Evolutionary conservation across 2,888 invertebrate species (phyloP), one percentile per base, ranked within the genome.

Genomic region (Ormyrus pomaceus): DNA sequence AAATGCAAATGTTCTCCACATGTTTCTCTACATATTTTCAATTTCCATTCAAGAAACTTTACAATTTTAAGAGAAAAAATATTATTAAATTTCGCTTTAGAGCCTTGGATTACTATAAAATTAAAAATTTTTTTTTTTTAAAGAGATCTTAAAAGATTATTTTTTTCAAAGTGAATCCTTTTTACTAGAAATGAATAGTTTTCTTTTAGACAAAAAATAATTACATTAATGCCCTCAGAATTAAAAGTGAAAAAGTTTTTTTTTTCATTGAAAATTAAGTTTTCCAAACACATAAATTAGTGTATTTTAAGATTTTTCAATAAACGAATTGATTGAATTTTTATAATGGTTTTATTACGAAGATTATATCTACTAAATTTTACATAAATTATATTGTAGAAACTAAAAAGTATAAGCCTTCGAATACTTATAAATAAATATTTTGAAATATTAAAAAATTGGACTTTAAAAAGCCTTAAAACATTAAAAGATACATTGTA

Each of bases 281-380:
- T 34, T 34, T 34, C 4, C 34, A 34, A 34, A 34, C 34, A 75
- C 65, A 72, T 53, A 51, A 45, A 61, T 7, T 34, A 65, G 46
- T 77, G 62, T 77, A 69, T 76, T 66, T 65, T 65, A 70, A 55
- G 7, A 68, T 72, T 73, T 77, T 80, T n/a, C 68, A 80, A 80
- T 80, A 76, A 80, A 76, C 13, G 61, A 11, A 13, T 68, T 71
- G 6, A 59, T 13, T 51, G 7, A 53, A 61, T 46, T 51, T 55
- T 11, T 34, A 34, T 11, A 69, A 6, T 61, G 7, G 1, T 53
- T 19, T 61, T 46, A 11, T 46, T 10, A 50, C 48, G 19, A 65
- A 46, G 46, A 46, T 10, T 10, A 4, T 46, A 34, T 34, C 4
- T 34, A 5, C 1, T 9, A 46, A 69, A 11, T 53, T 48, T 45